A percentile compares a stretch with the other conserved stretches of the same genome.
Evolutionary conservation across 2,113 vertebrate species (phyloP).

Genomic region (Charina bottae): DNA sequence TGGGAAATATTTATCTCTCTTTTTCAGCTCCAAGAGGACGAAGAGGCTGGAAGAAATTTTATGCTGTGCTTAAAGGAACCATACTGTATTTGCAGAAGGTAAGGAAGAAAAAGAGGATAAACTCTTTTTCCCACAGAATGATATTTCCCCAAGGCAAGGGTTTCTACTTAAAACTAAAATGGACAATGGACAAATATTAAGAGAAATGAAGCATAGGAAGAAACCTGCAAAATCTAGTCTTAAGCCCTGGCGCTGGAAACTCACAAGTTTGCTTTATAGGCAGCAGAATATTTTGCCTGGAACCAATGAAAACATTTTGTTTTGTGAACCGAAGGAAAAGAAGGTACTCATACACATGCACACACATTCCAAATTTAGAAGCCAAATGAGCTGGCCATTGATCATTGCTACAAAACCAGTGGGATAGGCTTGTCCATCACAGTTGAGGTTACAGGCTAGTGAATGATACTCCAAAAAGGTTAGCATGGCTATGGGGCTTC

Average conservation of each 20-base stretch:
- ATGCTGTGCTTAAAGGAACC: constrained; percentile 95
- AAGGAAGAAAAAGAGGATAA: constrained; percentile 39
- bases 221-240: not conserved
- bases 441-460: not conserved
- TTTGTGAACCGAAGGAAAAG: not conserved
- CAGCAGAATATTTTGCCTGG: not conserved
- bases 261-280: not conserved
- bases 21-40: constrained; percentile 90
- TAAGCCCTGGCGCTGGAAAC: not conserved
- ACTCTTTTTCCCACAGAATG: constrained; percentile 22
- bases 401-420: not conserved
- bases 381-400: not conserved
- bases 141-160: not conserved
- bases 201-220: not conserved
- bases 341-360: not conserved
- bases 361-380: not conserved
- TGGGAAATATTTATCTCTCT: not conserved
- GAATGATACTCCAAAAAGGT: not conserved
- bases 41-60: constrained; percentile 98
- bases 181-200: not conserved
- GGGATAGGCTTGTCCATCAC: not conserved
- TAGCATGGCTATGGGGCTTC: not conserved
- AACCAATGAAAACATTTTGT: not conserved
- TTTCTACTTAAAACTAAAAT: not conserved
- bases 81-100: constrained; percentile 97